Base-by-base conservation (phyloP, 2,797 vertebrate genomes). In the Enteromius anoplus region DNA sequence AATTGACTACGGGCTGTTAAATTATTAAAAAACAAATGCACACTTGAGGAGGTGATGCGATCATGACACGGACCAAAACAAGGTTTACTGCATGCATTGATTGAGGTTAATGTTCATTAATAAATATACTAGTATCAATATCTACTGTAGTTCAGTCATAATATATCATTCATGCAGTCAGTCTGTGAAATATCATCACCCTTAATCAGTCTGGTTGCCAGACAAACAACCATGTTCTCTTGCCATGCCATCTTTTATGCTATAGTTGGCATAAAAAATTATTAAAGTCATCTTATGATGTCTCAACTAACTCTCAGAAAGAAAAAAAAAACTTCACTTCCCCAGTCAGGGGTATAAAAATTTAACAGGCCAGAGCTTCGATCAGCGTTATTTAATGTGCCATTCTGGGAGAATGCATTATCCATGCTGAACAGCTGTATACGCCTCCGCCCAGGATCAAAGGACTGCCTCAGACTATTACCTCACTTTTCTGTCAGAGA, bases 371-470 rank as follows among this genome's bases (percentile, higher is more conserved):
- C 19, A 62, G 26, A 37, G 53, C 29, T 64, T 73, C 29, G 29
- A 64, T 81, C 79, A 64, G 45, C 9, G 7, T 72, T 77, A 81
- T 71, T 81, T 84, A 81, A 73, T 51, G 66, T 81, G 60, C 60
- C 68, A 60, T 68, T 86, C 45, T 65, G 78, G 72, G 65, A 77
- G 65, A 72, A 71, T 47, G 17, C 23, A 76, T 81, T 68, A 80
- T 81, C 65, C 53, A 11, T 34, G 60, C 37, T 40, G 64, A 49
- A 66, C 23, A 66, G 71, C 40, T 76, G 26, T 62, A 75, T 42
- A 70, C 40, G 29, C 49, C 78, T 62, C 68, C 40, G 0, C 4
- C 40, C 78, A 26, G 71, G 42, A 72, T 75, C 64, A 80, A 75
- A 77, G 51, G 12, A 76, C 71, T 77, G 73, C 49, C 40, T 76